Evolutionary conservation across 1,140 invertebrate genomes (phyloP).

Genomic region (Chymomyza costata): DNA sequence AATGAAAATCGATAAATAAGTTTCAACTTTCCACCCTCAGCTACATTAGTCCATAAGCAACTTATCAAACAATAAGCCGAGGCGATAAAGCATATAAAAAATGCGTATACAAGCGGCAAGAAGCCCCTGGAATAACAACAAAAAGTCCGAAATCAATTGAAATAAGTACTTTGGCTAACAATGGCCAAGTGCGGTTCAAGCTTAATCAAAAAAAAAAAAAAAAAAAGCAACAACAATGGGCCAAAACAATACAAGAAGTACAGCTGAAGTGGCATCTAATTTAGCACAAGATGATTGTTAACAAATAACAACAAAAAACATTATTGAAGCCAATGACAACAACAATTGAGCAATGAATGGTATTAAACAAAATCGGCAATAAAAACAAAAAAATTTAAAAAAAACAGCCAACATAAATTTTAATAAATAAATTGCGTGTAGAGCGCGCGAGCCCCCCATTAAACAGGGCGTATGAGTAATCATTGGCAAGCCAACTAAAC

Average conservation of each 20-base stretch:
- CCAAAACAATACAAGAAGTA: slow-evolving; percentile 27
- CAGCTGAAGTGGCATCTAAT: slow-evolving; percentile 54
- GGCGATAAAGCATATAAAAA: slow-evolving; percentile 66
- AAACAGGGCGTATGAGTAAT: slow-evolving; percentile 53
- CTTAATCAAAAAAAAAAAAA: slow-evolving; percentile 19
- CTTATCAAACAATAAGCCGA: slow-evolving; percentile 14
- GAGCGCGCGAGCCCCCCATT: slow-evolving; percentile 3
- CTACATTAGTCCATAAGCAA: slow-evolving; percentile 32
- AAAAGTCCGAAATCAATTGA: slow-evolving; percentile 64
- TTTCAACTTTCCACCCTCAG: too few species aligned
- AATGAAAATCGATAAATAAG: slow-evolving; percentile 61
- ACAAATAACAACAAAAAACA: slow-evolving; percentile 24
- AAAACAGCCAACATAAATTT: slow-evolving; percentile 45
- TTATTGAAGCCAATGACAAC: slow-evolving; percentile 15
- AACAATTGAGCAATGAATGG: slow-evolving; percentile 16
- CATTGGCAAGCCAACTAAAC: slow-evolving; percentile 41
- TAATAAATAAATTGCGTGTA: slow-evolving; percentile 67
- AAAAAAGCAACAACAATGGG: slow-evolving; percentile 3
- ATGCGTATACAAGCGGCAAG: slow-evolving; percentile 20
- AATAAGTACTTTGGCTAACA: slow-evolving; percentile 70
- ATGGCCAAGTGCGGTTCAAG: slow-evolving; percentile 48
- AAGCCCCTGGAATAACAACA: slow-evolving; percentile 56
- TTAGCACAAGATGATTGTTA: slow-evolving; percentile 60
- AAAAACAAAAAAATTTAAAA: slow-evolving; percentile 3
- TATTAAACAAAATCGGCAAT: slow-evolving; percentile 20